A percentile compares a stretch with the other conserved stretches of the same genome.
Conservation (phyloP, 2,797 vertebrate genomes). For the Columba guinea region DNA sequence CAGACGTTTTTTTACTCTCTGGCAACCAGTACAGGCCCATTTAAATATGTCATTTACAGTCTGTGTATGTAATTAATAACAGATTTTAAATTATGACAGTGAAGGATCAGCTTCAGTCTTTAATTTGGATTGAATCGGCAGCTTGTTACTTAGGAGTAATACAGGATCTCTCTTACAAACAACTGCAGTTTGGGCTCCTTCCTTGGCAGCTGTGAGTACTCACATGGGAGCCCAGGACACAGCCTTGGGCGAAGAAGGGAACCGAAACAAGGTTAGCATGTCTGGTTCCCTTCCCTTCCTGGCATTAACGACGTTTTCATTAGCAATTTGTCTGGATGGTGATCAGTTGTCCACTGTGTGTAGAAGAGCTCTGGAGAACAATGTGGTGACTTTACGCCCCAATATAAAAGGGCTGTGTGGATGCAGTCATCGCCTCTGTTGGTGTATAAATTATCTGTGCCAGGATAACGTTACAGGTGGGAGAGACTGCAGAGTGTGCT, state of each 20-base stretch:
- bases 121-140: background rate
- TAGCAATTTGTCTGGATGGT: background rate
- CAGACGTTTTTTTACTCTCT: background rate
- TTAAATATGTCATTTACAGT: background rate
- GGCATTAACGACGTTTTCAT: background rate
- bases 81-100: background rate
- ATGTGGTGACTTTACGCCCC: background rate
- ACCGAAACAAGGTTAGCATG: accelerated
- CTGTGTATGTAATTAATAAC: background rate
- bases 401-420: background rate
- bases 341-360: background rate
- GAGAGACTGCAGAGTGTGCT: background rate
- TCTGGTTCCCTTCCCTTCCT: background rate
- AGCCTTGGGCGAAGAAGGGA: background rate
- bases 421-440: background rate
- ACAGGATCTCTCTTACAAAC: background rate
- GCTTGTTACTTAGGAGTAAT: background rate
- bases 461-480: accelerated
- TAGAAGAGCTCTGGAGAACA: background rate
- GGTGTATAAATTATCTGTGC: background rate
- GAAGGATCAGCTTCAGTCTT: background rate
- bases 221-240: background rate
- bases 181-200: background rate
- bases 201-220: background rate
- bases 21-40: background rate